A percentile compares a stretch with the other conserved stretches of the same genome.
These are phyloP conservation scores for Miniopterus natalensis DNA, from an alignment of 2,113 vertebrate species.

Conservation along the genomic window DNA sequence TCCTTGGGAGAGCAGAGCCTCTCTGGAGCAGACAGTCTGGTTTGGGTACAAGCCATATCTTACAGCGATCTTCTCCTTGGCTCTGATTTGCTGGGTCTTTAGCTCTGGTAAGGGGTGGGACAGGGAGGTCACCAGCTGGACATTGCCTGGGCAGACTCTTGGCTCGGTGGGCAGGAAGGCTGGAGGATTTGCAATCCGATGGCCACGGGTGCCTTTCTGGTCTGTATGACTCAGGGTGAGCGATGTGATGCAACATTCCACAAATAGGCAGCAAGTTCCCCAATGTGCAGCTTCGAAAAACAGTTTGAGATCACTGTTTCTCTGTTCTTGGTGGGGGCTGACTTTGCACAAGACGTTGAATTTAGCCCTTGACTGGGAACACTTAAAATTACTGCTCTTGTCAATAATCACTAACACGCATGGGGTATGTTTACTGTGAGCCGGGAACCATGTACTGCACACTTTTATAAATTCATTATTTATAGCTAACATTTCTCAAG, in stretches of 20 bases:
- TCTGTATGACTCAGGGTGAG: conserved; percentile 18
- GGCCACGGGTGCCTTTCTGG: not conserved
- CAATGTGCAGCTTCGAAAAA: not conserved
- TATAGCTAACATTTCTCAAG: not conserved
- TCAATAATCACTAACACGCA: not conserved
- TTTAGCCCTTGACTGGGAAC: not conserved
- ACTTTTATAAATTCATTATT: fast-evolving
- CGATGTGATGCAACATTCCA: not conserved
- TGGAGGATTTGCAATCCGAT: not conserved
- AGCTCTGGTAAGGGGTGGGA: not conserved
- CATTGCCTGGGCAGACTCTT: not conserved
- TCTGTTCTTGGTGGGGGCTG: not conserved
- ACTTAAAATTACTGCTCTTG: not conserved
- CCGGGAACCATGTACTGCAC: fast-evolving
- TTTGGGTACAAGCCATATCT: conserved; percentile 6
- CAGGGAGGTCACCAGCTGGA: not conserved
- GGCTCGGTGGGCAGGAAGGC: not conserved
- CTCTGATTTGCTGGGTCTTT: conserved; percentile 38
- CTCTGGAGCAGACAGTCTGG: not conserved
- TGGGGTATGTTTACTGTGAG: not conserved
- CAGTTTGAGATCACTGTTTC: not conserved
- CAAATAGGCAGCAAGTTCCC: conserved; percentile 51
- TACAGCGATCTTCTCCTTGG: not conserved
- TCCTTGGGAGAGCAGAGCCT: not conserved
- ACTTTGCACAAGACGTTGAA: not conserved